Evolutionary conservation across 2,113 vertebrate genomes (phyloP), one percentile per base, ranked within the genome.

Genomic region (Lophius piscatorius): DNA sequence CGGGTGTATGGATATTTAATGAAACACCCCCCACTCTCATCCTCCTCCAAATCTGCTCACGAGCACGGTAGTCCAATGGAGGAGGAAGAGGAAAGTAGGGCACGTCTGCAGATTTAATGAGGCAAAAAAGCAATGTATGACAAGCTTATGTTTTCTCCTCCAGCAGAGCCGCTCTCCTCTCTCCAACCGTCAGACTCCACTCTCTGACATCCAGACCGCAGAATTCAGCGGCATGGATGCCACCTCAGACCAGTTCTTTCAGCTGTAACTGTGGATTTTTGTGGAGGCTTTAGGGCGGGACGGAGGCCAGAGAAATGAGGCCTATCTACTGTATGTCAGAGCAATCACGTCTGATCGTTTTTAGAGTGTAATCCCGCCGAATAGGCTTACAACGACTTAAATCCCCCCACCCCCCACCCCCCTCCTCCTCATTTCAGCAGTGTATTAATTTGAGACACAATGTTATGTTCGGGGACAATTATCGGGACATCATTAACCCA

Each of bases 81-180:
- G 72, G 58, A 77, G 60, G 63, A 63, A 51, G 59, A 77, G 72
- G 63, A 64, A 81, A 88, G 80, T 90, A 90, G 87, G 88, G 48
- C 85, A 87, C 33, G 82, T 85, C 81, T 88, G 87, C 85, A 90
- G 79, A 89, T 89, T 89, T 90, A 90, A 89, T 88, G 87, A 89
- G 80, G 84, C 82, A 81, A 69, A 84, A 79, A 80, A 68, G 35
- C 33, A 26, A 61, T 69, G 64, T 35, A 69, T 75, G 80, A 84
- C 74, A 63, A 78, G 83, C 80, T 78, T 81, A 77, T 82, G 83
- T 85, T 82, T 86, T 80, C 78, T 81, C 74, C 73, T 83, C 70
- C 63, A 78, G 70, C 74, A 59, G 54, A 72, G 70, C 61, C 60
- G 6, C 42, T 12, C 74, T 73, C 70, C 42, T 12, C 74, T 58